Evolutionary conservation across 2,113 vertebrate genomes (phyloP).

Genomic region (Rhea americana): DNA sequence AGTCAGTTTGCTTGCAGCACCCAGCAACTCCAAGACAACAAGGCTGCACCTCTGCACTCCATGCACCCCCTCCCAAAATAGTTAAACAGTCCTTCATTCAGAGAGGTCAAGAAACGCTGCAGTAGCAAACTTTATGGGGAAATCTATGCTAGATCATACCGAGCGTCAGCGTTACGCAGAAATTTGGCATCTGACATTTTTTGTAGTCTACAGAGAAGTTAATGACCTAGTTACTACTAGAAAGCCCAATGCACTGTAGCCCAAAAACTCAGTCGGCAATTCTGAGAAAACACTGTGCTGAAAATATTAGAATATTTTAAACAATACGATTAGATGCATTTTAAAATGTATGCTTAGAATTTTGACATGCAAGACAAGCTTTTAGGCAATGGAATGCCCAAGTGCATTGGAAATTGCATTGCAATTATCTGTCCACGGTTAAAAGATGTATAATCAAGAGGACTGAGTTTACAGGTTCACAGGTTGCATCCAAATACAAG

Average conservation of each 20-base stretch:
- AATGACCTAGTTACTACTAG: neutral
- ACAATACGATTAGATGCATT: neutral
- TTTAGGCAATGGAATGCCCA: slow-evolving; percentile 55
- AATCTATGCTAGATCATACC: neutral
- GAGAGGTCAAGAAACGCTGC: neutral
- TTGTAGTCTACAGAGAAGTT: neutral
- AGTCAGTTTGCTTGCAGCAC: neutral
- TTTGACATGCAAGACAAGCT: neutral
- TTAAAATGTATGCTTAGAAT: slow-evolving; percentile 26
- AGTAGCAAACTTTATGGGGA: neutral
- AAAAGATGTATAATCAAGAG: slow-evolving; percentile 62
- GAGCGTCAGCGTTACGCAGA: neutral
- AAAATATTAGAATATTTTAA: slow-evolving; percentile 27
- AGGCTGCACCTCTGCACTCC: neutral
- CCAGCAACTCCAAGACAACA: neutral
- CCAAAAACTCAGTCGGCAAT: neutral
- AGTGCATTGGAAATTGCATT: slow-evolving; percentile 48
- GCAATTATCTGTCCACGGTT: slow-evolving; percentile 45
- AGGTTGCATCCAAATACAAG: slow-evolving; percentile 48
- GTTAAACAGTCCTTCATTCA: neutral
- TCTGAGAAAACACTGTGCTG: neutral
- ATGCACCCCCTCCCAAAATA: neutral
- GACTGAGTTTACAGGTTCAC: slow-evolving; percentile 40
- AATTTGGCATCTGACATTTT: neutral
- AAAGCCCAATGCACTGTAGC: neutral